phyloP scores from a whole-genome alignment of 2,113 vertebrate species.

The Catagonus wagneri region DNA sequence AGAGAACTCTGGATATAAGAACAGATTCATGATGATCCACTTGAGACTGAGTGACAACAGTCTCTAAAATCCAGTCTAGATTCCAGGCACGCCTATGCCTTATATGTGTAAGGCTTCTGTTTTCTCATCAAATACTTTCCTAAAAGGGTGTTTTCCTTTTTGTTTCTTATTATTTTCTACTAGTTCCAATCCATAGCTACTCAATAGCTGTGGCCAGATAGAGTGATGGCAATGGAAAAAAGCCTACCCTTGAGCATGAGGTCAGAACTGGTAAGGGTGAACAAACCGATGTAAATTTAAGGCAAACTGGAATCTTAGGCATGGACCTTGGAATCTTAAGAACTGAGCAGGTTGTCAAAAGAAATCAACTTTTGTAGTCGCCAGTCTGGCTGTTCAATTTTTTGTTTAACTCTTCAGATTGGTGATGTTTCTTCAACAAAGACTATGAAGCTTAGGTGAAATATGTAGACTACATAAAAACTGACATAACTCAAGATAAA shows the following conservation, averaged over 20 bases:
- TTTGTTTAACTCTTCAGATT: background rate
- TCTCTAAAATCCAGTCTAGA: slow-evolving; percentile 27
- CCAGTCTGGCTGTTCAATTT: background rate
- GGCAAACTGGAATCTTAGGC: too few relatives aligned
- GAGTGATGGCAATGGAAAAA: background rate
- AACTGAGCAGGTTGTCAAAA: background rate
- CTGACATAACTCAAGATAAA: background rate
- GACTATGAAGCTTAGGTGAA: background rate
- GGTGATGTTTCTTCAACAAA: background rate
- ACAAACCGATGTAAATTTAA: background rate
- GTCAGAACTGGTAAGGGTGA: background rate
- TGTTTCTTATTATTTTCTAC: background rate
- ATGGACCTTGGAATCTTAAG: background rate
- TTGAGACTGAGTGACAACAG: background rate
- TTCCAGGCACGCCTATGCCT: background rate
- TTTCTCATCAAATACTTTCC: slow-evolving; percentile 23
- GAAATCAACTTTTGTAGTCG: background rate
- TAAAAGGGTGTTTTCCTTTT: background rate
- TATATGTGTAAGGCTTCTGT: background rate
- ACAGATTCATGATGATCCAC: background rate
- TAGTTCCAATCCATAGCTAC: background rate
- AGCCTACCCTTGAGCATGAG: background rate
- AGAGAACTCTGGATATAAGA: background rate
- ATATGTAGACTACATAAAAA: background rate
- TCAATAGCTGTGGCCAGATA: background rate